A percentile compares a stretch with the other conserved stretches of the same genome.
Evolutionary conservation across 2,888 invertebrate genomes (phyloP).

Genomic region (Altica lythri): DNA sequence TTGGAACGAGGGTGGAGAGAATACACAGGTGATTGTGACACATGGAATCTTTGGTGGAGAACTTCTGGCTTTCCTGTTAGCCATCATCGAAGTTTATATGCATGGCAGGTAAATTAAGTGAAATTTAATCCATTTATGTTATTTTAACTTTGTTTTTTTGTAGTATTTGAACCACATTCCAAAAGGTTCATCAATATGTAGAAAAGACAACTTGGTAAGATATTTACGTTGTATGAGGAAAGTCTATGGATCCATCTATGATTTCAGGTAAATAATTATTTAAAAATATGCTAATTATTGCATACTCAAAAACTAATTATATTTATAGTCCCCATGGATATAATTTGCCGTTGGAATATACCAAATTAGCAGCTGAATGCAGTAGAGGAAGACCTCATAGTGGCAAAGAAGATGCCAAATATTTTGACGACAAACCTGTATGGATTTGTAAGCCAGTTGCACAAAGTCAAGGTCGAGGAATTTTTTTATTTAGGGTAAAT

Average conservation of each 20-base stretch:
- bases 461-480: constrained; percentile 83
- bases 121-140: background rate
- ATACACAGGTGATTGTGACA: constrained; percentile 68
- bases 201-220: constrained; percentile 80
- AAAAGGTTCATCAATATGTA: constrained; percentile 80
- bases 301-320: background rate
- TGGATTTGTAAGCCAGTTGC: constrained; percentile 91
- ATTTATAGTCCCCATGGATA: constrained; percentile 74
- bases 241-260: constrained; percentile 79
- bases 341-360: constrained; percentile 82
- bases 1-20: constrained; percentile 81
- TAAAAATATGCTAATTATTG: no score
- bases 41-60: constrained; percentile 88
- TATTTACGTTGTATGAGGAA: constrained; percentile 80
- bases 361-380: constrained; percentile 80
- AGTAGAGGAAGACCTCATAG: constrained; percentile 57
- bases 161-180: constrained; percentile 86
- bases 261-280: constrained; percentile 81
- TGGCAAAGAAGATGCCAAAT: constrained; percentile 57
- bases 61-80: constrained; percentile 72
- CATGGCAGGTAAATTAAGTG: constrained; percentile 64
- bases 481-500: constrained; percentile 78
- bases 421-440: constrained; percentile 58
- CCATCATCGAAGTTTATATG: constrained; percentile 68
- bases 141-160: constrained; percentile 46